Conservation (phyloP, 2,888 invertebrate genomes). For the Monochamus alternatus region DNA sequence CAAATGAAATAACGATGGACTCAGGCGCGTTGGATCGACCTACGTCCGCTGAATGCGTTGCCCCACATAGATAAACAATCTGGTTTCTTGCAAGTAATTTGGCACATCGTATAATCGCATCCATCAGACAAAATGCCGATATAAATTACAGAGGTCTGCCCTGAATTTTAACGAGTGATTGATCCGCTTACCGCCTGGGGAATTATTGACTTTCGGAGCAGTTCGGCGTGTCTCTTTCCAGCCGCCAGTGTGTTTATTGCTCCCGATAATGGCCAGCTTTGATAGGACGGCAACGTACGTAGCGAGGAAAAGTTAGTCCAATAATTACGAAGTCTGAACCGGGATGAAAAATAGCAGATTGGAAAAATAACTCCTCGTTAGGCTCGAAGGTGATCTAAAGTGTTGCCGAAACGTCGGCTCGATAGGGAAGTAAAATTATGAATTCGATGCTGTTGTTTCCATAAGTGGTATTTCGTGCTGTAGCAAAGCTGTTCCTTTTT, state of each 20-base stretch:
- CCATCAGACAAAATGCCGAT: conserved; percentile 12
- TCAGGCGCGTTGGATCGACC: background rate
- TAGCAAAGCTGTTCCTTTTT: no score
- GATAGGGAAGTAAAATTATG: background rate
- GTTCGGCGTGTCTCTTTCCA: conserved; percentile 1
- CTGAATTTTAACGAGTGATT: conserved; percentile 22
- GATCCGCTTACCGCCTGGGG: conserved; percentile 16
- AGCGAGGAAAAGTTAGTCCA: background rate
- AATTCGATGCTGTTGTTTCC: background rate
- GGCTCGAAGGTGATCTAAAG: no score
- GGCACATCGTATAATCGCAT: conserved; percentile 12
- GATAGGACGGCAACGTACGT: background rate
- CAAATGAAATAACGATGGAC: background rate
- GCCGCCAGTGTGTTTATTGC: background rate
- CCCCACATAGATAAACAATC: conserved; percentile 9
- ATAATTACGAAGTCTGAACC: no score
- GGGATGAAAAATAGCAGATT: no score
- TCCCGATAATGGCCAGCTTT: background rate
- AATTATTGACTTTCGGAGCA: conserved; percentile 7
- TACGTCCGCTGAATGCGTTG: background rate
- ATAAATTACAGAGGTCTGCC: conserved; percentile 24
- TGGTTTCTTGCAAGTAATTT: background rate
- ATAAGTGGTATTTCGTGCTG: background rate
- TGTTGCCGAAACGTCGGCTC: no score
- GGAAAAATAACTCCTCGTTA: no score